A percentile compares a stretch with the other conserved stretches of the same genome.
Evolutionary conservation across 1,140 invertebrate genomes (phyloP).

Genomic region (Drosophila lacteicornis): DNA sequence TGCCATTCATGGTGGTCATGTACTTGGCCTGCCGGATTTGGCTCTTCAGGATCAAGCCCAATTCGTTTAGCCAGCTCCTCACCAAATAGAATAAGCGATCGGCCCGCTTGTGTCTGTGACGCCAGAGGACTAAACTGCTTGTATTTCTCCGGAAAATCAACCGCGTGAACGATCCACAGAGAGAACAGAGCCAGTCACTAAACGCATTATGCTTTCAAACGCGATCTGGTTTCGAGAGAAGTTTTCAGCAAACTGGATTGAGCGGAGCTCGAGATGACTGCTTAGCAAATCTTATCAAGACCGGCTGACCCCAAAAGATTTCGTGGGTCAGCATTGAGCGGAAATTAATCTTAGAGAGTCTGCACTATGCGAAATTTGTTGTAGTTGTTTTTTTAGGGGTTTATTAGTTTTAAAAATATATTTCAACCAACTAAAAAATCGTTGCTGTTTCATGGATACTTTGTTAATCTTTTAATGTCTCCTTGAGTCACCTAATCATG

Average conservation of each 20-base stretch:
- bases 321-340: not conserved
- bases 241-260: not conserved
- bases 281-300: not conserved
- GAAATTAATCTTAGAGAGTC: not conserved
- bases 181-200: not conserved
- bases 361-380: no score
- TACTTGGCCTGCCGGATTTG: conserved; percentile 34
- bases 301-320: not conserved
- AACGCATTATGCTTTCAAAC: not conserved
- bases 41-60: conserved; percentile 19
- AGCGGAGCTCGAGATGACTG: not conserved
- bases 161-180: not conserved
- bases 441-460: not conserved
- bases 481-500: conserved; percentile 4
- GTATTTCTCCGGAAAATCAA: not conserved
- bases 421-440: no score
- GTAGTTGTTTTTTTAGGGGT: no score
- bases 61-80: conserved; percentile 1
- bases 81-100: not conserved
- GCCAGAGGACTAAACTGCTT: conserved; percentile 8
- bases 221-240: not conserved
- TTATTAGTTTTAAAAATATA: no score
- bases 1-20: not conserved
- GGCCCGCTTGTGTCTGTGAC: no score
- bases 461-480: not conserved